Evolutionary conservation across 2,113 vertebrate genomes (phyloP).

Genomic region (Pipa parva): DNA sequence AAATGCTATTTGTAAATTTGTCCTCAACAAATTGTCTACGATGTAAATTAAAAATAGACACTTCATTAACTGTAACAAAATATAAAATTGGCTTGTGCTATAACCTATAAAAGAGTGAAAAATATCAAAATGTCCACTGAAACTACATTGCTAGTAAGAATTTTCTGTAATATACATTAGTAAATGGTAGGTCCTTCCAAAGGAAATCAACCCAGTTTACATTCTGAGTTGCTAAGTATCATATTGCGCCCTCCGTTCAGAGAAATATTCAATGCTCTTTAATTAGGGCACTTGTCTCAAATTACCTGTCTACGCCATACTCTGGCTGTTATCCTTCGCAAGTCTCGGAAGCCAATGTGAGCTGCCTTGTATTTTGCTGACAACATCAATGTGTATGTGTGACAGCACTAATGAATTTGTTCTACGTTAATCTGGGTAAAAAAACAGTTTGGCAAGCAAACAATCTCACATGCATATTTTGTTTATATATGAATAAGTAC

Average conservation of each 20-base stretch:
- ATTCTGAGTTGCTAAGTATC: not conserved
- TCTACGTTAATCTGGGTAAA: no score
- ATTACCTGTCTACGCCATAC: not conserved
- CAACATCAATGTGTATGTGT: no score
- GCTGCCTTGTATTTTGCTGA: no score
- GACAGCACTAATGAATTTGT: no score
- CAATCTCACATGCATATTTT: no score
- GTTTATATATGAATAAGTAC: no score
- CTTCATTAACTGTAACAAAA: conserved; percentile 27
- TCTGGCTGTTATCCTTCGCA: no score
- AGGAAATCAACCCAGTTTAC: not conserved
- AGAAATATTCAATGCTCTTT: not conserved
- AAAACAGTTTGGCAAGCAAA: no score
- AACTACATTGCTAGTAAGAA: not conserved
- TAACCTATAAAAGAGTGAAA: not conserved
- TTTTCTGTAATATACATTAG: not conserved
- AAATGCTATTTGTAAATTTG: not conserved
- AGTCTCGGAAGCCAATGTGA: no score
- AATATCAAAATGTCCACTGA: conserved; percentile 15
- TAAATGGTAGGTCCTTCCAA: not conserved
- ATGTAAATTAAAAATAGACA: conserved; percentile 29
- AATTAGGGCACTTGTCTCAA: not conserved
- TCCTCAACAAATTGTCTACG: not conserved
- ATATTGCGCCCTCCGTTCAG: no score
- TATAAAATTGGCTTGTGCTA: conserved; percentile 14